Evolutionary conservation across 2,797 vertebrate genomes (phyloP), one percentile per base, ranked within the genome.

Genomic region (Pangasius sanitwongsei): DNA sequence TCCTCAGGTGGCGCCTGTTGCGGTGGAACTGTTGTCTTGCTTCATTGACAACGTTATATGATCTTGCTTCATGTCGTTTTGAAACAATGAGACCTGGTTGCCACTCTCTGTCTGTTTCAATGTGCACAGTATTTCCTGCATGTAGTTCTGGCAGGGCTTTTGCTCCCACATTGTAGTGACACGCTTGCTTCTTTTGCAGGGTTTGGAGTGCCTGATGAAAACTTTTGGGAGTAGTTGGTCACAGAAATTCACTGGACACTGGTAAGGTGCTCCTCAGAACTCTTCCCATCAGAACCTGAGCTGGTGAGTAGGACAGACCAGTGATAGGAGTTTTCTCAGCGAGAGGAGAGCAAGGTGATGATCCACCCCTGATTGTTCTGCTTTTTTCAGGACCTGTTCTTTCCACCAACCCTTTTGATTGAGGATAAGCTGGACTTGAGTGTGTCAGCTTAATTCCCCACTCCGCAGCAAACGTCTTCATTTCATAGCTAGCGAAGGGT

Each of bases 401-500:
- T 18, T 91, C 69, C 1, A 80, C 88, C 0, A 90, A 6, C 34
- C 83, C 69, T 72, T 90, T 91, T 2, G 80, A 90, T 0, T 55
- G 53, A 55, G 53, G 53, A 15, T 55, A 55, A 15, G 16, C 83
- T 4, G 86, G 87, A 8, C 88, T 91, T 2, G 82, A 92, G 15
- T 85, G 61, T 0, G 31, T 86, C 16, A 91, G 87, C 16, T 90
- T 89, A 0, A 91, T 6, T 0, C 77, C 86, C 87, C 82, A 91
- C 44, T 69, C 80, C 0, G 53, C 31, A 0, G 89, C 70, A 74
- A 92, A 91, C 0, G 1, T 18, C 4, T 20, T 83, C 20, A 88
- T 92, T 15, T 93, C 88, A 9, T 83, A 84, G 12, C 88, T 90
- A 4, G 12, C 50, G 13, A 53, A 53, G 12, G 55, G 89, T 57